Evolutionary conservation across 2,113 vertebrate genomes (phyloP).

Genomic region (Grantiella picta): DNA sequence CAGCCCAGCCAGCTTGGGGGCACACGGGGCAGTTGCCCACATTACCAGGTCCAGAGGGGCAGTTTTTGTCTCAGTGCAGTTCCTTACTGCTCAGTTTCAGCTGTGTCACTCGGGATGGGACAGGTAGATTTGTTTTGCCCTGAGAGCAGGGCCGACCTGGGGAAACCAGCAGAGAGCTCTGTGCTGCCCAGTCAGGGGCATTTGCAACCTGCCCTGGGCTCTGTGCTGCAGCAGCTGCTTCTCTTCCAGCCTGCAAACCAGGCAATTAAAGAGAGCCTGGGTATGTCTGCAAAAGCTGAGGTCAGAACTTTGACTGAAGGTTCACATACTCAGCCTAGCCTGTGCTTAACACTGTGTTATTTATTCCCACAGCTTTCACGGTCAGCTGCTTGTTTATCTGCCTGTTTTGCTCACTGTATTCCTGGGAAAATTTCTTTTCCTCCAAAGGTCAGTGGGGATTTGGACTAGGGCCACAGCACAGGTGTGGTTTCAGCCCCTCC

Average conservation of each 20-base stretch:
- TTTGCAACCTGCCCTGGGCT: neutral
- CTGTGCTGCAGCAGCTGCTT: neutral
- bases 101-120: neutral
- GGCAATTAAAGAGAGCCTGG: neutral
- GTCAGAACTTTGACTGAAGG: conserved; percentile 52
- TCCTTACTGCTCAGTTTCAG: neutral
- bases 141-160: rapidly evolving
- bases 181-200: neutral
- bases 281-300: neutral
- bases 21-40: neutral
- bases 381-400: conserved; percentile 27
- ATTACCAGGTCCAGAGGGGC: neutral
- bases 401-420: neutral
- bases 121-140: neutral
- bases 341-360: conserved; percentile 47
- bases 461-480: neutral
- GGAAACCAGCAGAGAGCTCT: neutral
- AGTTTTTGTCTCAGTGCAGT: neutral
- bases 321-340: conserved; percentile 34
- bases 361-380: conserved; percentile 40
- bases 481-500: neutral
- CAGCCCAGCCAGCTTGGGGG: neutral
- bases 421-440: neutral
- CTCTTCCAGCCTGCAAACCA: neutral
- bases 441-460: neutral